These are phyloP conservation scores for Trissonchulus latispiculum DNA, from an alignment of 2,888 invertebrate species.

Conservation along the genomic window DNA sequence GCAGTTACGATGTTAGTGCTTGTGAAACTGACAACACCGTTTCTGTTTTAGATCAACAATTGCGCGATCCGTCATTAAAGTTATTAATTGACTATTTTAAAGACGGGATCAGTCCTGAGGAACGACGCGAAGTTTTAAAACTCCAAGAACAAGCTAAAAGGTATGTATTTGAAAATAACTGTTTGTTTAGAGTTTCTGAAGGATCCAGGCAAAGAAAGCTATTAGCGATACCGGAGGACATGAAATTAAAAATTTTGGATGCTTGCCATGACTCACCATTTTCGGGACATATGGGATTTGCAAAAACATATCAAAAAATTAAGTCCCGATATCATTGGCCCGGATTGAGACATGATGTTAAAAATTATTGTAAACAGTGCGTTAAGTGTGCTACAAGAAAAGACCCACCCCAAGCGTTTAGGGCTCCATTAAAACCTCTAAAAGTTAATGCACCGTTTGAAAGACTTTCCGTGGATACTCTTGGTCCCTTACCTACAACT, in stretches of 20 bases:
- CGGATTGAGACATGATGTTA: slow-evolving; percentile 24
- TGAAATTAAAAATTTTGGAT: not conserved
- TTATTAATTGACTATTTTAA: not conserved
- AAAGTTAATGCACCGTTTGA: slow-evolving; percentile 29
- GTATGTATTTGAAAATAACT: no score
- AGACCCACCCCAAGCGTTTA: not conserved
- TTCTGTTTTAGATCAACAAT: not conserved
- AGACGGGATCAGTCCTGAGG: not conserved
- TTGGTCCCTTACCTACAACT: slow-evolving; percentile 30
- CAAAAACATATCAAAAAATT: slow-evolving; percentile 25
- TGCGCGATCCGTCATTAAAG: no score
- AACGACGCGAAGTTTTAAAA: no score
- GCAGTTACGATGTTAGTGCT: not conserved
- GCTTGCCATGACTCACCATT: slow-evolving; percentile 5
- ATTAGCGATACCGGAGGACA: not conserved
- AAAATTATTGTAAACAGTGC: slow-evolving; percentile 22
- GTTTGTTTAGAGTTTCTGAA: no score
- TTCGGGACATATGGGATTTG: slow-evolving; percentile 29
- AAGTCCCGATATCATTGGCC: slow-evolving; percentile 27
- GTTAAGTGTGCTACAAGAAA: slow-evolving; percentile 25
- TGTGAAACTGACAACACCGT: not conserved
- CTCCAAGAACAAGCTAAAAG: no score
- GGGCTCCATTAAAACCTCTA: slow-evolving; percentile 24
- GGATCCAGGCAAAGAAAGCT: no score
- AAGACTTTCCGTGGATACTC: slow-evolving; percentile 27